These are phyloP conservation scores for Eremophila alpestris DNA, from an alignment of 2,797 vertebrate genomes.

Conservation along the genomic window DNA sequence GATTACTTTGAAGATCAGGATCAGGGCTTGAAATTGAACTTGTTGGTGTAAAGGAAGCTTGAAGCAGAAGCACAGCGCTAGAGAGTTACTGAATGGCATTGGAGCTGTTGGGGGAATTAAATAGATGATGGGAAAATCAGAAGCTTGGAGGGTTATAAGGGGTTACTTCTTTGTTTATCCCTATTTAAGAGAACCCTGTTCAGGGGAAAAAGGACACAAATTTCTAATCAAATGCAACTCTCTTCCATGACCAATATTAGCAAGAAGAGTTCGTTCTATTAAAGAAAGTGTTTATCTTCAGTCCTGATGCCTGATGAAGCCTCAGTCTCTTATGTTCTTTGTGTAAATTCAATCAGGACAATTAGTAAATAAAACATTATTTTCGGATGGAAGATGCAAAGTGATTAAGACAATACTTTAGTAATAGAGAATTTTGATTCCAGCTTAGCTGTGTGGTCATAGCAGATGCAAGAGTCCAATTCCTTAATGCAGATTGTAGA, in stretches of 20 bases:
- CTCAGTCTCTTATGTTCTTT: neutral
- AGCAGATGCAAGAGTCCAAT: neutral
- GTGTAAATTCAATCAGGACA: neutral
- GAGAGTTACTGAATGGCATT: neutral
- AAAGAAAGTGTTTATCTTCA: neutral
- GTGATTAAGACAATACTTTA: neutral
- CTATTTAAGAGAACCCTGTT: neutral
- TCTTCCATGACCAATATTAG: neutral
- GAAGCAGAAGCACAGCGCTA: neutral
- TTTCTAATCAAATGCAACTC: neutral
- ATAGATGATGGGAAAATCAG: neutral
- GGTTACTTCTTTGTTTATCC: neutral
- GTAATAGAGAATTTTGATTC: neutral
- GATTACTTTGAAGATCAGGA: neutral
- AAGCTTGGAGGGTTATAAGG: neutral
- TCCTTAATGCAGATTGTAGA: neutral
- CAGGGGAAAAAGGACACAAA: rapidly evolving
- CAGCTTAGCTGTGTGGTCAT: neutral
- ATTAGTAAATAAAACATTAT: neutral
- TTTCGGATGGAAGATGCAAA: neutral
- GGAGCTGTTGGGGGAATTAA: neutral
- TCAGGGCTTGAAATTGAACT: neutral
- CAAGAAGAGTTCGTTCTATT: neutral
- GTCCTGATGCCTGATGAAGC: neutral
- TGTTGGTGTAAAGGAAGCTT: neutral